Percentiles rank a stretch among this genome's conserved stretches.
These are phyloP conservation scores for Epicampocera succincta DNA, from an alignment of 2,888 invertebrate genomes.

Conservation along the genomic window DNA sequence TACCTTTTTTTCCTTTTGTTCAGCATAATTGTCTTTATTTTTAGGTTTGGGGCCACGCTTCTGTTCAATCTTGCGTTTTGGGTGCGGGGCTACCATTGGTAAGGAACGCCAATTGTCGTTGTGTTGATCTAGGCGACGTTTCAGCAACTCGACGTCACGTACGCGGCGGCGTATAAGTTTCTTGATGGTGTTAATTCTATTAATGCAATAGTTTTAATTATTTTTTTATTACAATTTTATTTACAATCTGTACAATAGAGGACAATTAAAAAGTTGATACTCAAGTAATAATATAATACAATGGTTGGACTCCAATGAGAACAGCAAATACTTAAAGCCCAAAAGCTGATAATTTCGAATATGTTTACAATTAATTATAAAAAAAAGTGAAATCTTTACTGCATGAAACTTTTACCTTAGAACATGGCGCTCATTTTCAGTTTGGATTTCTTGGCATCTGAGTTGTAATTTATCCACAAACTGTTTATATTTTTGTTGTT, in stretches of 20 bases:
- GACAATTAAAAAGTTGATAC: no score
- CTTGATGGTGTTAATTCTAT: constrained; percentile 79
- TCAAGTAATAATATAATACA: no score
- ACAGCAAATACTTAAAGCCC: no score
- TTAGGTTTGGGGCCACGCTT: constrained; percentile 81
- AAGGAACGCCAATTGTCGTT: constrained; percentile 80
- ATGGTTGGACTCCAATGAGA: no score
- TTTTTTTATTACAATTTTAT: no score
- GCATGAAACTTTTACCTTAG: constrained; percentile 74
- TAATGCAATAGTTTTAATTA: constrained; percentile 2
- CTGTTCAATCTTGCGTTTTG: constrained; percentile 80
- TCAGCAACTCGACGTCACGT: constrained; percentile 79
- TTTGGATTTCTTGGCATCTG: constrained; percentile 79
- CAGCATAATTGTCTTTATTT: constrained; percentile 70
- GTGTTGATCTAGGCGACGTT: constrained; percentile 78
- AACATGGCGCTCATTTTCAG: constrained; percentile 80
- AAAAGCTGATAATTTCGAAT: no score
- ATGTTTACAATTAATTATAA: no score
- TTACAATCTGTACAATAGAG: no score
- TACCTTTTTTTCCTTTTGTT: constrained; percentile 71
- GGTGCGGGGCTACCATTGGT: constrained; percentile 78
- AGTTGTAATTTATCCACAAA: constrained; percentile 77
- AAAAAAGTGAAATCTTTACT: no score
- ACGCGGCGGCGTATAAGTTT: constrained; percentile 76
- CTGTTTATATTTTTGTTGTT: constrained; percentile 76